A percentile compares a stretch with the other conserved stretches of the same genome.
Conservation (phyloP, 1,140 invertebrate species). For the Pseudoatta argentina region DNA sequence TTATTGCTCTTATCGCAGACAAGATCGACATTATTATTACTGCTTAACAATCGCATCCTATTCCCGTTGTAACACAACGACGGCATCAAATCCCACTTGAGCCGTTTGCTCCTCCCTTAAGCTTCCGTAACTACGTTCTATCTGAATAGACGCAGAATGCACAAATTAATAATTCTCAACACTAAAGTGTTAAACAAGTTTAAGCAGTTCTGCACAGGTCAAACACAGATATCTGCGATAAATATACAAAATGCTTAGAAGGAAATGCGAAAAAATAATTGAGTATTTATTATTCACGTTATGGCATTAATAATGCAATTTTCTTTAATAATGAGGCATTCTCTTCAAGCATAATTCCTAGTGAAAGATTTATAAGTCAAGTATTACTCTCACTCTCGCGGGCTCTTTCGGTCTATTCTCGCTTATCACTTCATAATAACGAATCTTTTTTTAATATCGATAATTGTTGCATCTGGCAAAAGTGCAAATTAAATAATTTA, state of each 20-base stretch:
- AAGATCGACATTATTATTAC: slow-evolving; percentile 32
- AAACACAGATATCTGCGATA: not conserved
- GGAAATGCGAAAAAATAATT: not conserved
- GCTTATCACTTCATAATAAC: not conserved
- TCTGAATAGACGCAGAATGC: not conserved
- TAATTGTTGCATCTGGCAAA: not conserved
- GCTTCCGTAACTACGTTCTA: not conserved
- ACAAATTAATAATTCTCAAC: slow-evolving; percentile 23
- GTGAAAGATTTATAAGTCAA: slow-evolving; percentile 43
- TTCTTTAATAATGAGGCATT: not conserved
- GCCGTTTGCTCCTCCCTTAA: not conserved
- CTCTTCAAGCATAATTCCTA: not conserved
- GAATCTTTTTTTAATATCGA: not conserved
- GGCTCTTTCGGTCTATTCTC: not conserved
- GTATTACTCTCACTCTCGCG: not conserved
- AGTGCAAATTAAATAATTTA: slow-evolving; percentile 1
- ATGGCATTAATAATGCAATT: slow-evolving; percentile 10
- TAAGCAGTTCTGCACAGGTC: not conserved
- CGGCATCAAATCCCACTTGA: slow-evolving; percentile 23
- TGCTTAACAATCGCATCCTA: slow-evolving; percentile 8
- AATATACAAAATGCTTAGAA: not conserved
- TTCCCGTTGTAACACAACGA: not conserved
- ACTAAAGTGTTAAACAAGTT: slow-evolving; percentile 11
- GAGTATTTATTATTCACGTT: not conserved
- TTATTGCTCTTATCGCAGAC: slow-evolving; percentile 14